phyloP scores from a whole-genome alignment of 2,888 invertebrate species.

The Lochmaea capreae region DNA sequence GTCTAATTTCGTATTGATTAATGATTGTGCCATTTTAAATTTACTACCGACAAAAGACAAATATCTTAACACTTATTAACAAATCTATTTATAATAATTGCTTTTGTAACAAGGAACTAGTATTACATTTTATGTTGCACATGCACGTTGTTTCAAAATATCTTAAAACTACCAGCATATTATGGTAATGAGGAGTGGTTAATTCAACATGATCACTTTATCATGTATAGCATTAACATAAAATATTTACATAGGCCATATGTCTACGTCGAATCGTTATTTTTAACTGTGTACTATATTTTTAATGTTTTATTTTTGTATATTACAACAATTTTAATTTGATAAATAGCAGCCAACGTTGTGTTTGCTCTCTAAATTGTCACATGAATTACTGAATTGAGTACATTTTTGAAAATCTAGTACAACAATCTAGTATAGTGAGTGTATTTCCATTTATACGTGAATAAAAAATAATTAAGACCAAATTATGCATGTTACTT shows the following conservation, averaged over 20 bases:
- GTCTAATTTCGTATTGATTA: no score
- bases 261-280: not conserved
- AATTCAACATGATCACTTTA: not conserved
- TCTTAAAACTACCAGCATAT: not conserved
- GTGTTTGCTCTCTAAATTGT: not conserved
- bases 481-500: no score
- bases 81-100: not conserved
- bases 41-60: no score
- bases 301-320: not conserved
- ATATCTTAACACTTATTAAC: not conserved
- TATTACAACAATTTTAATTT: not conserved
- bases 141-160: not conserved
- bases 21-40: no score
- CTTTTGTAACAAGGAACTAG: not conserved
- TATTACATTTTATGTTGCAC: not conserved
- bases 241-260: not conserved
- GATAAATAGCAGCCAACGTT: not conserved
- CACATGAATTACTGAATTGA: not conserved
- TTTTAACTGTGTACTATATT: not conserved
- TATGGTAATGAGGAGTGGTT: constrained; percentile 1
- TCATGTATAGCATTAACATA: not conserved
- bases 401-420: no score
- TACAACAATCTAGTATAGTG: no score
- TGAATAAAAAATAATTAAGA: no score
- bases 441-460: no score